Conservation (phyloP, 2,113 vertebrate species). For the Henicopernis longicauda region DNA sequence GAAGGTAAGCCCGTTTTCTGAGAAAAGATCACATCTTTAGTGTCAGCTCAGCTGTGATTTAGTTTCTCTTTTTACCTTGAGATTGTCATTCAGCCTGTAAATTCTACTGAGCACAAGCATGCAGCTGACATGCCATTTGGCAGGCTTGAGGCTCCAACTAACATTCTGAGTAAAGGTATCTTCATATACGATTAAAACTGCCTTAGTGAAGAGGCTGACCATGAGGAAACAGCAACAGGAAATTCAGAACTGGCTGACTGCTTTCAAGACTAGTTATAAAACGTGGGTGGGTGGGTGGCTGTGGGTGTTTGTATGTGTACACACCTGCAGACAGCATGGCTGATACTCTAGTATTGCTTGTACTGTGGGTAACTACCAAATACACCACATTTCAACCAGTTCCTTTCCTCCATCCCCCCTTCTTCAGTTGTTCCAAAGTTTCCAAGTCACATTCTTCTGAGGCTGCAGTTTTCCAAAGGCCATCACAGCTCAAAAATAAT, state of each 20-base stretch:
- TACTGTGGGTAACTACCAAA: neutral
- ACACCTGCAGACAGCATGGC: neutral
- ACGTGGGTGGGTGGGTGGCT: neutral
- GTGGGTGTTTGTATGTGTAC: too few relatives aligned
- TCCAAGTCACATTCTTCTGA: neutral
- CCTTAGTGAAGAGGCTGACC: neutral
- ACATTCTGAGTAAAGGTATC: neutral
- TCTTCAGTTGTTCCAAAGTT: neutral
- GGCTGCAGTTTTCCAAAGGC: neutral
- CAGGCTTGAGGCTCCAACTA: neutral
- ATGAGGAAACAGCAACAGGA: neutral
- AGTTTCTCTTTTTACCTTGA: slow-evolving; percentile 36
- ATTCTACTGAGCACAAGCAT: neutral
- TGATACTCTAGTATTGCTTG: neutral
- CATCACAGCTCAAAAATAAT: neutral
- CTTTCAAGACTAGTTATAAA: neutral
- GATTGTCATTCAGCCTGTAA: neutral
- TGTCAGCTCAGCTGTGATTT: neutral
- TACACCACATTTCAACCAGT: neutral
- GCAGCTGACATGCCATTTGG: neutral
- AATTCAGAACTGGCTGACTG: neutral
- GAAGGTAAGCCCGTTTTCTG: neutral
- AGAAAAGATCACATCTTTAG: neutral
- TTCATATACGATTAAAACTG: neutral
- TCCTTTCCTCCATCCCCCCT: neutral